A percentile compares a stretch with the other conserved stretches of the same genome.
Conservation (phyloP, 2,113 vertebrate species). For the Diglossa brunneiventris region DNA sequence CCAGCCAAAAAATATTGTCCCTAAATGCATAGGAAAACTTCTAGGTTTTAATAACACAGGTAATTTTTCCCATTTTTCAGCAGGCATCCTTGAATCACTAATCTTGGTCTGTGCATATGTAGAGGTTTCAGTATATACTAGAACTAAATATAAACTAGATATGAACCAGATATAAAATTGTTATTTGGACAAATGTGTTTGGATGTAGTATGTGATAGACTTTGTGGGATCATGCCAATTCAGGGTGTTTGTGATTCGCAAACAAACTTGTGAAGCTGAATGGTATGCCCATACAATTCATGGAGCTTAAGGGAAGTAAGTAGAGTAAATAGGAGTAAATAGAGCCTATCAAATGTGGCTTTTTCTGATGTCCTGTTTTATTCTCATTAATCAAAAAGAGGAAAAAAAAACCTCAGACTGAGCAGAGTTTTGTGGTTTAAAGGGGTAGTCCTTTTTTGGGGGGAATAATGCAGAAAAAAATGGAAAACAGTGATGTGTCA, state of each 20-base stretch:
- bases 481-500: neutral
- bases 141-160: neutral
- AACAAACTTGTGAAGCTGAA: neutral
- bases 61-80: neutral
- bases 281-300: neutral
- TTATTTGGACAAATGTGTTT: neutral
- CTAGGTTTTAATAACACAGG: neutral
- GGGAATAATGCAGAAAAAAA: neutral
- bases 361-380: neutral
- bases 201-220: neutral
- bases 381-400: neutral
- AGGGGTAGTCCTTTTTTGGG: neutral
- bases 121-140: accelerated
- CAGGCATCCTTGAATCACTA: neutral
- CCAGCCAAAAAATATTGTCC: neutral
- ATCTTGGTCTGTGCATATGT: neutral
- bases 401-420: neutral
- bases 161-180: neutral
- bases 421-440: neutral
- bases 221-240: neutral
- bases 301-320: neutral
- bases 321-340: too few species aligned
- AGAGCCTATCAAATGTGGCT: neutral
- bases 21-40: neutral
- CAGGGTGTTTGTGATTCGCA: neutral